Percentiles rank a stretch among this genome's conserved stretches.
phyloP scores from a whole-genome alignment of 2,797 vertebrate genomes.

The Protosalanx chinensis region DNA sequence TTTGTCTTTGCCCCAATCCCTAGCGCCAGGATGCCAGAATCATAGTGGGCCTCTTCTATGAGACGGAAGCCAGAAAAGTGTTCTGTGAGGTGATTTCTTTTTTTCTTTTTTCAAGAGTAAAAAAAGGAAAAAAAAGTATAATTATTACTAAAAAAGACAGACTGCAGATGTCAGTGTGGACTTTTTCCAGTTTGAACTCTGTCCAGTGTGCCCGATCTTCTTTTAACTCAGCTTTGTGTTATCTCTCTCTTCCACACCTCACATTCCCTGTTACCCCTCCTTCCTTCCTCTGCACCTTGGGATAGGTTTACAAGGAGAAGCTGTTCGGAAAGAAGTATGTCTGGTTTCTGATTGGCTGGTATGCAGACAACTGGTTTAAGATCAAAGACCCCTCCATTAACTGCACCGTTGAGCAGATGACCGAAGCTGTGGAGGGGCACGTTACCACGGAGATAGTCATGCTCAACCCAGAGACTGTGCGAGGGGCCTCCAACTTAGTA shows the following conservation, averaged over 20 bases:
- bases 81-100: conserved; percentile 82
- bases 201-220: neutral
- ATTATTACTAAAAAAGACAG: too few species aligned
- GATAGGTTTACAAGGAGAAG: conserved; percentile 88
- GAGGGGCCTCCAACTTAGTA: conserved; percentile 90
- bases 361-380: conserved; percentile 91
- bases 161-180: neutral
- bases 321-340: conserved; percentile 89
- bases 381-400: conserved; percentile 86
- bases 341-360: conserved; percentile 93
- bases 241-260: neutral
- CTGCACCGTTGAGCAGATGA: conserved; percentile 89
- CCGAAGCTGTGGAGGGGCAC: conserved; percentile 85
- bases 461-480: conserved; percentile 88
- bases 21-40: conserved; percentile 89
- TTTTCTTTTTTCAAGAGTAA: neutral
- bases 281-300: neutral
- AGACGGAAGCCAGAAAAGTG: conserved; percentile 90
- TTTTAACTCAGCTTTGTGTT: neutral
- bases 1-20: neutral
- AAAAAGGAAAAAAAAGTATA: too few species aligned
- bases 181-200: neutral
- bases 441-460: conserved; percentile 93
- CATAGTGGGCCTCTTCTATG: conserved; percentile 91
- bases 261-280: neutral